Conservation (phyloP, 1,140 invertebrate genomes). For the Paraescarpia echinospica region DNA sequence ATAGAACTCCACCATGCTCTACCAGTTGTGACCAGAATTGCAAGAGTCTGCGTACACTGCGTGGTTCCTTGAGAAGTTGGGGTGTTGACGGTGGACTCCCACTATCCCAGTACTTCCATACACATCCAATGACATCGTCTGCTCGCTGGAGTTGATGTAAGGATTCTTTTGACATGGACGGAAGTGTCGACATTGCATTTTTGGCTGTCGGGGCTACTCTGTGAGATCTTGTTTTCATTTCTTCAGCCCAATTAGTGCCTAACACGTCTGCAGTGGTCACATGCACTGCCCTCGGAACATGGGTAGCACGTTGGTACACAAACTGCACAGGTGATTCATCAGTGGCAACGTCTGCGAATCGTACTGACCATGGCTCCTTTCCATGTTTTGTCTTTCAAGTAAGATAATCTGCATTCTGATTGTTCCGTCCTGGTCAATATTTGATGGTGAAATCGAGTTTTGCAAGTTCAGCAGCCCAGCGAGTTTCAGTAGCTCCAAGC, state of each 20-base stretch:
- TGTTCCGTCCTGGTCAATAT: slow-evolving; percentile 27
- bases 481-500: slow-evolving; percentile 33
- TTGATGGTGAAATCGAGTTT: slow-evolving; percentile 29
- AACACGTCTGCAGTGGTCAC: background rate
- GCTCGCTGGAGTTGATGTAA: background rate
- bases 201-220: background rate
- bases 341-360: background rate
- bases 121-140: background rate
- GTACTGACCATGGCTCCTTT: background rate
- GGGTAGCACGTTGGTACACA: background rate
- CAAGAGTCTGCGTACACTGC: background rate
- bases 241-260: background rate
- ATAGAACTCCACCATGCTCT: too few relatives aligned
- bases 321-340: background rate
- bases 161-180: background rate
- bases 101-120: background rate
- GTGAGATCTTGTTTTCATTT: background rate
- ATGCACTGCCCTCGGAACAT: background rate
- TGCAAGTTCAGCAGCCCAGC: slow-evolving; percentile 29
- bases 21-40: too few relatives aligned
- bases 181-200: background rate
- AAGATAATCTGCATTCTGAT: slow-evolving; percentile 30
- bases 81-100: background rate
- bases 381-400: background rate
- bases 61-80: background rate